A percentile compares a stretch with the other conserved stretches of the same genome.
These are phyloP conservation scores for Cecidostiba fungosa DNA, from an alignment of 2,888 invertebrate genomes.

Conservation along the genomic window DNA sequence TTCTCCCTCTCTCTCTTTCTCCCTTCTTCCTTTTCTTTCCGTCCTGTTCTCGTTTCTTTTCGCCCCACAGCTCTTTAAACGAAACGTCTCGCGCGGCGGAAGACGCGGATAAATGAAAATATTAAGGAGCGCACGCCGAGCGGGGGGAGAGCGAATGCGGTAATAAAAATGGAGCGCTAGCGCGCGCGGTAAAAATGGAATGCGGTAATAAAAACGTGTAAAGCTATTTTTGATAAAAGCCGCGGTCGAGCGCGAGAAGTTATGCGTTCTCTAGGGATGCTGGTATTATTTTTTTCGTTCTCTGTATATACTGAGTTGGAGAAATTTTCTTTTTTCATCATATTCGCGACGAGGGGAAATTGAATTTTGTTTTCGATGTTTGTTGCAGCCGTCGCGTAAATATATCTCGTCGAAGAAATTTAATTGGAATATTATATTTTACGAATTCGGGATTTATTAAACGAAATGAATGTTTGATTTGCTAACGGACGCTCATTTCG, in stretches of 20 bases:
- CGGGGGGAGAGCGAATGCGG: not conserved
- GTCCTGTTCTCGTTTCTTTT: constrained; percentile 38
- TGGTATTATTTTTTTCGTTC: not conserved
- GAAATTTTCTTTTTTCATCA: not conserved
- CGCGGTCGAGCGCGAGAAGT: not conserved
- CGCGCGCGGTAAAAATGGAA: constrained; percentile 22
- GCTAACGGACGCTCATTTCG: not conserved
- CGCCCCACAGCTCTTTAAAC: constrained; percentile 47
- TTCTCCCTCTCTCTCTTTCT: constrained; percentile 44
- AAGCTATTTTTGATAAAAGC: constrained; percentile 49
- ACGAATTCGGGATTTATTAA: not conserved
- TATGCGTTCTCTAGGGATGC: constrained; percentile 2
- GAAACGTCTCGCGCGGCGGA: constrained; percentile 27
- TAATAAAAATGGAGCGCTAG: constrained; percentile 33
- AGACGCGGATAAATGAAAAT: constrained; percentile 59
- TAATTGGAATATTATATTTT: not conserved
- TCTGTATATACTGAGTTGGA: not conserved
- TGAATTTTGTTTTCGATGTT: not conserved
- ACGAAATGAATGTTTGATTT: not conserved
- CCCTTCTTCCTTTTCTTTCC: constrained; percentile 13
- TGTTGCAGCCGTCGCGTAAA: not conserved
- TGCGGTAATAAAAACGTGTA: constrained; percentile 46
- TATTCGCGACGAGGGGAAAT: not conserved
- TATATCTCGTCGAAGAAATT: not conserved
- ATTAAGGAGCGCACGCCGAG: constrained; percentile 36